These are phyloP conservation scores for Chlamydotis undulata DNA, from an alignment of 2,113 vertebrate species.

Conservation along the genomic window DNA sequence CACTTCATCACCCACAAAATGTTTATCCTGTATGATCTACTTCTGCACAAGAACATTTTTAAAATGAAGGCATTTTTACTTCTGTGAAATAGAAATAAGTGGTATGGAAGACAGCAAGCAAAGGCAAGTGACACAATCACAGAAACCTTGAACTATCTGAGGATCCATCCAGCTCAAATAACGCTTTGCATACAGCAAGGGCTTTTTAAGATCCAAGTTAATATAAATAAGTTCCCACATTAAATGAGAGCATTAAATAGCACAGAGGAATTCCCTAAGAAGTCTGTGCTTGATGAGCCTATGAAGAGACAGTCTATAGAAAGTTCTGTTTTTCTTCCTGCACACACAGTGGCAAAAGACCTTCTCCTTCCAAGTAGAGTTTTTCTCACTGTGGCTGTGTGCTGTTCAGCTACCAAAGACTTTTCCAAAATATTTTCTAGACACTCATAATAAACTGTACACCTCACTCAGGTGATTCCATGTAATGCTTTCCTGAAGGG, in stretches of 20 bases:
- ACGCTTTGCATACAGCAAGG: background rate
- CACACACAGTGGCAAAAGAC: background rate
- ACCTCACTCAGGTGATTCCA: background rate
- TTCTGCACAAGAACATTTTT: background rate
- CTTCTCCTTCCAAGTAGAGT: background rate
- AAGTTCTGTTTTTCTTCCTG: background rate
- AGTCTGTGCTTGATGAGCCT: background rate
- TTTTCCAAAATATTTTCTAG: background rate
- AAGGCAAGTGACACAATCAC: background rate
- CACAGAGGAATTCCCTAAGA: background rate
- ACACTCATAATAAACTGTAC: background rate
- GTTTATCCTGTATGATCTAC: background rate
- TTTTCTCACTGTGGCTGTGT: background rate
- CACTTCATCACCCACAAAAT: background rate
- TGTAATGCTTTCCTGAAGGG: background rate
- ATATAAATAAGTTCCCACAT: background rate
- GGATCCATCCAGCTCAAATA: background rate
- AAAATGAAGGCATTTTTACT: background rate
- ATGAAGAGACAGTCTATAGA: background rate
- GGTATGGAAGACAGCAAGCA: background rate
- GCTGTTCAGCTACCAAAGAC: background rate
- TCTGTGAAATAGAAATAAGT: background rate
- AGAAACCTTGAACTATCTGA: background rate
- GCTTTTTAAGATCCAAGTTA: background rate
- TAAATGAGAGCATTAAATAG: background rate